phyloP scores from a whole-genome alignment of 2,797 vertebrate species.

The Helicolenus hilgendorfi region DNA sequence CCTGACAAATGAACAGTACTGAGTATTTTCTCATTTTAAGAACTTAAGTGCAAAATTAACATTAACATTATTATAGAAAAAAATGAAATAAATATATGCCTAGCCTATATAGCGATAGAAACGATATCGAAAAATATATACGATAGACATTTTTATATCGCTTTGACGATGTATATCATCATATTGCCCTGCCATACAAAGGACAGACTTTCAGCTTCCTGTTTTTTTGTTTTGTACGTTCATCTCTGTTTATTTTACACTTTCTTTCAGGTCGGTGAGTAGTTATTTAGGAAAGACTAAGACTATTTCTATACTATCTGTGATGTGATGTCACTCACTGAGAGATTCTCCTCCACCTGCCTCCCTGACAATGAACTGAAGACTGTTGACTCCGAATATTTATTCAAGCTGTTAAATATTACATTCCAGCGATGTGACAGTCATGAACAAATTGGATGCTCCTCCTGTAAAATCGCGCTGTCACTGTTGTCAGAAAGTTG shows the following conservation, averaged over 20 bases:
- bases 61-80: no score
- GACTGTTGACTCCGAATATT: slow-evolving; percentile 19
- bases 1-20: no score
- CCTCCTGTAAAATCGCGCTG: slow-evolving; percentile 9
- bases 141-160: no score
- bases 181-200: not conserved
- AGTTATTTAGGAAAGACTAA: not conserved
- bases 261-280: not conserved
- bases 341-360: slow-evolving; percentile 33
- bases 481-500: slow-evolving; percentile 28
- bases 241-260: not conserved
- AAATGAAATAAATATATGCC: rapidly evolving
- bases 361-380: slow-evolving; percentile 2
- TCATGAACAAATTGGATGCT: slow-evolving; percentile 50
- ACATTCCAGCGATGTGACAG: slow-evolving; percentile 13
- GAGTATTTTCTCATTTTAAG: no score
- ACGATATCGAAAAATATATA: no score
- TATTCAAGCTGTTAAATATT: slow-evolving; percentile 18
- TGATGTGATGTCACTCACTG: not conserved
- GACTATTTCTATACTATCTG: not conserved
- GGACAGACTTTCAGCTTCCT: no score
- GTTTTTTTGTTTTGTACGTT: not conserved
- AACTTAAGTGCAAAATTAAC: no score
- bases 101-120: no score
- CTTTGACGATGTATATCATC: no score